These are phyloP conservation scores for Cheilosia vulpina DNA, from an alignment of 2,888 invertebrate genomes.

Conservation along the genomic window DNA sequence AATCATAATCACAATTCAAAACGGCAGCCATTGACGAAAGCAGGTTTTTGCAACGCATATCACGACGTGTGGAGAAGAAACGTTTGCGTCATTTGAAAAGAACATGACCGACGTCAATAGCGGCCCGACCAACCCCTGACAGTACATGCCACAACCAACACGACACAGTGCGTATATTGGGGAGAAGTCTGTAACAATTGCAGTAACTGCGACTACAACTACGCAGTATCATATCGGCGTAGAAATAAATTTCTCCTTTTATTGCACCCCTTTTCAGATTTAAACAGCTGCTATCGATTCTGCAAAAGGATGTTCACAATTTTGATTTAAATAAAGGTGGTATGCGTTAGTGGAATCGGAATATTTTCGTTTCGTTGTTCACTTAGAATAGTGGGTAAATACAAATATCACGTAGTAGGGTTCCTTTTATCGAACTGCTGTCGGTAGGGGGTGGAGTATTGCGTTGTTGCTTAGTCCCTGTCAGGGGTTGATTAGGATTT, in stretches of 20 bases:
- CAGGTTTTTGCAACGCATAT: conserved; percentile 12
- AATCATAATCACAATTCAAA: background rate
- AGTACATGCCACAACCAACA: no score
- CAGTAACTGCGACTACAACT: background rate
- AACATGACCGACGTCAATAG: background rate
- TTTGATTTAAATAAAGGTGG: no score
- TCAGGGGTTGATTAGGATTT: conserved; percentile 54
- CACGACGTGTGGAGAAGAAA: background rate
- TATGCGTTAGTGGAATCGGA: no score
- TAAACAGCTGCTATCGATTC: no score
- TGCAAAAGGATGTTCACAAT: no score
- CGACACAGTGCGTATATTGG: background rate
- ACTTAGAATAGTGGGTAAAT: no score
- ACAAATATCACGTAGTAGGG: background rate
- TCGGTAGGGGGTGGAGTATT: conserved; percentile 31
- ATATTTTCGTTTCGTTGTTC: no score
- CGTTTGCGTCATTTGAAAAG: conserved; percentile 15
- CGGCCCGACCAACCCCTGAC: no score
- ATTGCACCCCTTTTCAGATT: no score
- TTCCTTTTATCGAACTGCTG: background rate
- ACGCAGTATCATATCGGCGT: no score
- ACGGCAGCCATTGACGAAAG: conserved; percentile 7
- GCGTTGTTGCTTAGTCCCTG: conserved; percentile 56
- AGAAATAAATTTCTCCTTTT: no score
- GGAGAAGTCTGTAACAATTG: background rate